Evolutionary conservation across 2,797 vertebrate species (phyloP).

Genomic region (Alosa sapidissima): DNA sequence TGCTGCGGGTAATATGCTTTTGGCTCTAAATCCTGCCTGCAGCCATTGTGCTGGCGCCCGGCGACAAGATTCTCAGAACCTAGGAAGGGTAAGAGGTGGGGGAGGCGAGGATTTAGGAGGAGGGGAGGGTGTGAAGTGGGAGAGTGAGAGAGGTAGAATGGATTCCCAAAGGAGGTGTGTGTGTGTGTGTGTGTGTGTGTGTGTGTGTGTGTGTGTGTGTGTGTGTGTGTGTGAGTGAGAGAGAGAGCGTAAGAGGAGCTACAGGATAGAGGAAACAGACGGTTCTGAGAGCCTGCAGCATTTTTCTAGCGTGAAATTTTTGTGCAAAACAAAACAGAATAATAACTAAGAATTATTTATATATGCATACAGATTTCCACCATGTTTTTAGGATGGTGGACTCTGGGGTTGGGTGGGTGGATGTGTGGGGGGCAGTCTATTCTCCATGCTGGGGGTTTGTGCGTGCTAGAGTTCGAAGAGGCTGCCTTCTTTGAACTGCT

Average conservation of each 20-base stretch:
- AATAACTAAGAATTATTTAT: conserved; percentile 26
- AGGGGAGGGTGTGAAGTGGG: conserved; percentile 56
- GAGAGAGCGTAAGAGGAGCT: neutral
- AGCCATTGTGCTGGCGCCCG: conserved; percentile 66
- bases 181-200: neutral
- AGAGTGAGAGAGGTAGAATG: conserved; percentile 50
- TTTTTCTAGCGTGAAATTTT: conserved; percentile 19
- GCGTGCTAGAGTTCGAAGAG: neutral
- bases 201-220: neutral
- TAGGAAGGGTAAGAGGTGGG: conserved; percentile 44
- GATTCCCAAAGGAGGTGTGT: neutral
- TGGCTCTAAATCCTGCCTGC: conserved; percentile 73
- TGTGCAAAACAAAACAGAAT: conserved; percentile 32
- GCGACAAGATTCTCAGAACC: conserved; percentile 62
- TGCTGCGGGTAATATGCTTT: conserved; percentile 69
- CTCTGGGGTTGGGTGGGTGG: conserved; percentile 32
- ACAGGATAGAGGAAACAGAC: conserved; percentile 24
- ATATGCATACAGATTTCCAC: conserved; percentile 3
- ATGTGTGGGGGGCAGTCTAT: conserved; percentile 21
- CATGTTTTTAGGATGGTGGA: conserved; percentile 2
- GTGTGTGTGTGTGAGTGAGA: neutral
- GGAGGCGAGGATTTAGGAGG: conserved; percentile 2
- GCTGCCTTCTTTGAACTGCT: conserved; percentile 58
- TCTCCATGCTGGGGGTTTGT: neutral
- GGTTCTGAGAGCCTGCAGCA: conserved; percentile 6